Conservation (phyloP, 2,888 invertebrate genomes). For the Drosophila mimica region DNA sequence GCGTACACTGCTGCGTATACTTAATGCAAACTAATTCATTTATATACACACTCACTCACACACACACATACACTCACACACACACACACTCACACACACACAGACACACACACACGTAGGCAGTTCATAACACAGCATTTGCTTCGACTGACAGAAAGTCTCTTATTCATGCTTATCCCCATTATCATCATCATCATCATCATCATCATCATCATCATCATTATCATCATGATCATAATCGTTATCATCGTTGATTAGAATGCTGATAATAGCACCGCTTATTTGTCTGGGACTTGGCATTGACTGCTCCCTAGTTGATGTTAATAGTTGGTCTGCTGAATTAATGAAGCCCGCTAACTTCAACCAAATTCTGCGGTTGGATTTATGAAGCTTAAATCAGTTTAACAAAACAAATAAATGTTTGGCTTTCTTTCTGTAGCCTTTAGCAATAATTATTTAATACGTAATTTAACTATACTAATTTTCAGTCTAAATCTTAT, state of each 20-base stretch:
- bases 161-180: conserved; percentile 26
- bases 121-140: conserved; percentile 39
- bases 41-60: conserved; percentile 45
- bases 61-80: conserved; percentile 22
- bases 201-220: conserved; percentile 33
- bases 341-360: conserved; percentile 57
- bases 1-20: conserved; percentile 61
- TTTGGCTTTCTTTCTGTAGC: background rate
- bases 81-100: conserved; percentile 20
- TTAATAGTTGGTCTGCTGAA: conserved; percentile 55
- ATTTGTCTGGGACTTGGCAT: conserved; percentile 34
- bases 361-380: background rate
- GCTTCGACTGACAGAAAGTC: conserved; percentile 22
- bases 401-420: background rate
- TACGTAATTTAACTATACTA: background rate
- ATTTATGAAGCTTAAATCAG: background rate
- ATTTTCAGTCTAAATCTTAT: background rate
- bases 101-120: conserved; percentile 17
- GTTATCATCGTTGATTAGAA: conserved; percentile 54
- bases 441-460: background rate
- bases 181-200: conserved; percentile 33
- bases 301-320: conserved; percentile 39
- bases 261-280: conserved; percentile 52
- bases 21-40: conserved; percentile 80
- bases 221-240: conserved; percentile 43